A percentile compares a stretch with the other conserved stretches of the same genome.
Evolutionary conservation across 2,113 vertebrate species (phyloP).

Genomic region (Forbesichthys papilliferus): DNA sequence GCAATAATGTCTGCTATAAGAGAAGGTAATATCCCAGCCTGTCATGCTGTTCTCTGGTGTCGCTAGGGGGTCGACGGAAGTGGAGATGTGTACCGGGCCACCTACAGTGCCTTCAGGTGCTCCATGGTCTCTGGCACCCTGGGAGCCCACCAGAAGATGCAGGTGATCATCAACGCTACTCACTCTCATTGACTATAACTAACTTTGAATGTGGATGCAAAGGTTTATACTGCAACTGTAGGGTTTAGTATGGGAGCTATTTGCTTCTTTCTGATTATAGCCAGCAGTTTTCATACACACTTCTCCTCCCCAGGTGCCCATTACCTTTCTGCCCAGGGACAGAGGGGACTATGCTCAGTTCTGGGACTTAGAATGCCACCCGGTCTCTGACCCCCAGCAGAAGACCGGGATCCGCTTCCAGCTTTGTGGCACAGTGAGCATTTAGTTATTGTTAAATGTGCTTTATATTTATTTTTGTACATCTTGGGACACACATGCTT

Average conservation of each 20-base stretch:
- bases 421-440: conserved; percentile 85
- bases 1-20: neutral
- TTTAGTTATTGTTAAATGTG: neutral
- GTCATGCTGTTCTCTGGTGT: conserved; percentile 1
- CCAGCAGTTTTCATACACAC: neutral
- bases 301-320: conserved; percentile 74
- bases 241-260: neutral
- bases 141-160: conserved; percentile 76
- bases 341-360: conserved; percentile 90
- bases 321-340: conserved; percentile 88
- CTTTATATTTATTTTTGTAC: neutral
- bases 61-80: conserved; percentile 84
- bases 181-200: neutral
- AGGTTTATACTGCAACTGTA: neutral
- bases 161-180: conserved; percentile 70
- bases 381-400: conserved; percentile 80
- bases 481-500: neutral
- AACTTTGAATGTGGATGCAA: neutral
- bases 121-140: conserved; percentile 83
- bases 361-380: conserved; percentile 92
- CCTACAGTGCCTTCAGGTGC: conserved; percentile 88
- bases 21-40: no score
- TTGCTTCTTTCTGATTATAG: neutral
- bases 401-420: conserved; percentile 86
- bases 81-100: conserved; percentile 85